Conservation (phyloP, 1,140 invertebrate species). For the Rhynchophorus ferrugineus region DNA sequence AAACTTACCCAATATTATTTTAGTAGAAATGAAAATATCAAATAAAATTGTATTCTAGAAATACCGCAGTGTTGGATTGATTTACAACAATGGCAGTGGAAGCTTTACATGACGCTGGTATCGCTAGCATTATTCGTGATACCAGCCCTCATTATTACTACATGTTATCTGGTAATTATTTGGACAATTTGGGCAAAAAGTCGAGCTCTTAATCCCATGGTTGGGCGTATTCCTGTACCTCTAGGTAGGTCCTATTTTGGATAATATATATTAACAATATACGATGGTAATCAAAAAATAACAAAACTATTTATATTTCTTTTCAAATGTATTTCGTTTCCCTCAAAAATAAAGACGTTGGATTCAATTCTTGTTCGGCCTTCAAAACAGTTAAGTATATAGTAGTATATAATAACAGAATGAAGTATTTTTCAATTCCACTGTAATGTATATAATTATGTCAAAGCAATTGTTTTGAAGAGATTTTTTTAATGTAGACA, state of each 20-base stretch:
- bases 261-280: too few relatives aligned
- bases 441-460: too few relatives aligned
- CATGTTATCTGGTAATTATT: conserved; percentile 87
- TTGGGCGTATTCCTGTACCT: background rate
- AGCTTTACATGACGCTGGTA: conserved; percentile 81
- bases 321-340: too few relatives aligned
- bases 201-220: background rate
- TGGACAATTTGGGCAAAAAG: conserved; percentile 84
- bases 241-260: background rate
- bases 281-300: too few relatives aligned
- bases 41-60: conserved; percentile 41
- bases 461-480: too few relatives aligned
- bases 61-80: conserved; percentile 87
- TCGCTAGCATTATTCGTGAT: conserved; percentile 76
- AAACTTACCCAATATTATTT: conserved; percentile 1
- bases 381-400: too few relatives aligned
- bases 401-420: too few relatives aligned
- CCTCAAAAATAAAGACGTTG: too few relatives aligned
- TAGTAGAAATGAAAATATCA: background rate
- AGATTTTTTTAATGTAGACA: too few relatives aligned
- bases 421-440: too few relatives aligned
- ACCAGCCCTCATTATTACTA: conserved; percentile 81
- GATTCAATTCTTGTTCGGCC: too few relatives aligned
- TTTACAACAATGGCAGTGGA: conserved; percentile 71
- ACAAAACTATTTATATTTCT: too few relatives aligned